Percentiles rank a stretch among this genome's conserved stretches.
These are phyloP conservation scores for Spea hammondii DNA, from an alignment of 2,797 vertebrate species.

Conservation along the genomic window DNA sequence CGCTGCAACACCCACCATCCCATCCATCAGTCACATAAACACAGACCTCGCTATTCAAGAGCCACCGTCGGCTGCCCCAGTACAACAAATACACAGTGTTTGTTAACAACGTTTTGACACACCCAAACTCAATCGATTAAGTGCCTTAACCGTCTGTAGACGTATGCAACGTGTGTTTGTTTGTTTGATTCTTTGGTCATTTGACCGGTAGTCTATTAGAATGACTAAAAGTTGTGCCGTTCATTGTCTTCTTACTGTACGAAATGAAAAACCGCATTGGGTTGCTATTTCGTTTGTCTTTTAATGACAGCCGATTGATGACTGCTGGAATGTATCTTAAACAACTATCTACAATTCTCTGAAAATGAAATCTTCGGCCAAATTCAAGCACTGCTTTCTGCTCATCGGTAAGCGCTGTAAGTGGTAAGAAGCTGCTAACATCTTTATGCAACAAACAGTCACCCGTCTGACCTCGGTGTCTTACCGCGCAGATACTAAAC, in stretches of 20 bases:
- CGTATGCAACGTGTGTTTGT: conserved; percentile 98
- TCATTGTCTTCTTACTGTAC: conserved; percentile 66
- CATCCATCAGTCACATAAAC: too few relatives aligned
- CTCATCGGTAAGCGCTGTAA: too few relatives aligned
- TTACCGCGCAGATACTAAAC: conserved; percentile 10
- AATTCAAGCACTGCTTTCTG: too few relatives aligned
- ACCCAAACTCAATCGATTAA: conserved; percentile 78
- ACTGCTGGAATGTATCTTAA: conserved; percentile 81
- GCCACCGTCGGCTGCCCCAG: conserved; percentile 25
- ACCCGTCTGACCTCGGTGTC: conserved; percentile 31
- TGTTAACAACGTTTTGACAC: conserved; percentile 58
- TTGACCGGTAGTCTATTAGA: too few relatives aligned
- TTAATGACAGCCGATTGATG: conserved; percentile 67
- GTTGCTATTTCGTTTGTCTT: conserved; percentile 65
- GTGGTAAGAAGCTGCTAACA: too few relatives aligned
- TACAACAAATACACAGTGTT: conserved; percentile 56
- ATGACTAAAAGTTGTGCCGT: conserved; percentile 65
- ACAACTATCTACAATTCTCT: conserved; percentile 83
- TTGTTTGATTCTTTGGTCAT: too few relatives aligned
- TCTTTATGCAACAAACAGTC: conserved; percentile 1
- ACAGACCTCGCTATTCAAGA: too few relatives aligned
- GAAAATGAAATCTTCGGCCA: too few relatives aligned
- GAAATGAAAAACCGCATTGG: conserved; percentile 63
- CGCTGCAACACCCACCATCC: too few relatives aligned
- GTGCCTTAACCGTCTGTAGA: conserved; percentile 97